Percentiles rank a stretch among this genome's conserved stretches.
Conservation (phyloP, 2,113 vertebrate species). For the Progne subis region DNA sequence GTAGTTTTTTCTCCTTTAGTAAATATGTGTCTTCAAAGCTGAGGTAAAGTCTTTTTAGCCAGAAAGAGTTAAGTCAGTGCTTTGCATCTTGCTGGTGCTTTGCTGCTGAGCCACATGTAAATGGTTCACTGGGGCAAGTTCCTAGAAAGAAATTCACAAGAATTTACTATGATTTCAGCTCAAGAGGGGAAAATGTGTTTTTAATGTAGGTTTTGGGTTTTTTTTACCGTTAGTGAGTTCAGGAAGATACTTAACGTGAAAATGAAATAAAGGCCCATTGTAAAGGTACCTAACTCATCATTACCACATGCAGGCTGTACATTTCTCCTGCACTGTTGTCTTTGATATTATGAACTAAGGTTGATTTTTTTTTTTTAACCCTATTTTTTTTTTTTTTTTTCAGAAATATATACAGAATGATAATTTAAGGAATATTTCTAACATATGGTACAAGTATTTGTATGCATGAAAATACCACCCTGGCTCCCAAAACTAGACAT, state of each 20-base stretch:
- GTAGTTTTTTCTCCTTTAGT: neutral
- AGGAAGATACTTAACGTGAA: constrained; percentile 15
- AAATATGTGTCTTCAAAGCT: neutral
- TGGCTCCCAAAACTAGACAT: constrained; percentile 29
- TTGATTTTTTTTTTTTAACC: neutral
- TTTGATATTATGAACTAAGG: constrained; percentile 6
- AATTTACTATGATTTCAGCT: constrained; percentile 31
- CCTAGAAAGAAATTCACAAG: neutral
- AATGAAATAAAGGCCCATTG: constrained; percentile 63
- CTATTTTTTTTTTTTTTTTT: neutral
- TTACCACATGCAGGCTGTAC: constrained; percentile 55
- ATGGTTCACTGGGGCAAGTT: constrained; percentile 34
- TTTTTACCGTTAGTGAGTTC: constrained; percentile 26
- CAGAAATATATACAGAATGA: neutral
- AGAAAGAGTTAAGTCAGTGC: constrained; percentile 53
- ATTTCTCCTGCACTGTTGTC: constrained; percentile 41
- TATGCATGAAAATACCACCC: neutral
- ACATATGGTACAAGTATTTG: constrained; percentile 23
- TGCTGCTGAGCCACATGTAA: constrained; percentile 58
- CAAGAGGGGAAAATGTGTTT: constrained; percentile 39
- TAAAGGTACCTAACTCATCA: constrained; percentile 71
- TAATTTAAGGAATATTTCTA: constrained; percentile 44
- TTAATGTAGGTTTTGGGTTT: constrained; percentile 18
- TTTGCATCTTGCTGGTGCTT: neutral
- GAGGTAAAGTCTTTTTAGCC: constrained; percentile 3